A percentile compares a stretch with the other conserved stretches of the same genome.
phyloP scores from a whole-genome alignment of 2,113 vertebrate genomes.

The Paralichthys olivaceus region DNA sequence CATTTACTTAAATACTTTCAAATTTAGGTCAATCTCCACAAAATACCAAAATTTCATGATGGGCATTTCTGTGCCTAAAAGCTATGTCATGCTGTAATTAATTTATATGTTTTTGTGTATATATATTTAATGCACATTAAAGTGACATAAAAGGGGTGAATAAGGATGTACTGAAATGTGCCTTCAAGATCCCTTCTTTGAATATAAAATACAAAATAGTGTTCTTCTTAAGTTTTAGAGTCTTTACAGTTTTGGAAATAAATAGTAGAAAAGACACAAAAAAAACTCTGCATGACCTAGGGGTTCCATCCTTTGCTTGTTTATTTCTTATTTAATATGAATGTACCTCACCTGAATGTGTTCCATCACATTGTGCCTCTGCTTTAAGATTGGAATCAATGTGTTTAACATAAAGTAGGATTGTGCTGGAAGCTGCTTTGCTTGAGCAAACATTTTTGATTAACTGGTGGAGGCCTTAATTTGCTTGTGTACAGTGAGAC shows the following conservation, averaged over 20 bases:
- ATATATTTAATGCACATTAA: neutral
- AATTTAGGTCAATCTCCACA: no score
- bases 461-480: slow-evolving; percentile 47
- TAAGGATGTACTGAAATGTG: no score
- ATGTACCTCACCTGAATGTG: neutral
- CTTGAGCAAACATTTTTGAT: slow-evolving; percentile 46
- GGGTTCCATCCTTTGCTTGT: neutral
- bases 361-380: neutral
- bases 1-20: no score
- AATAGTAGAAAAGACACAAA: neutral
- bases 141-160: neutral
- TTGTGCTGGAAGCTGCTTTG: slow-evolving; percentile 58
- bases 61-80: no score
- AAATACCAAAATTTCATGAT: no score
- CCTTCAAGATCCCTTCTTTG: no score
- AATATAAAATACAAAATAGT: no score
- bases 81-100: no score
- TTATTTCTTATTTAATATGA: neutral
- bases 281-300: no score
- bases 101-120: no score
- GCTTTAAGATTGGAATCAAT: slow-evolving; percentile 19
- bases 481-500: slow-evolving; percentile 21
- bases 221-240: no score
- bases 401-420: slow-evolving; percentile 21
- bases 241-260: no score